Percentiles rank a stretch among this genome's conserved stretches.
These are phyloP conservation scores for Nyctereutes procyonoides DNA, from an alignment of 2,113 vertebrate species.

Conservation along the genomic window DNA sequence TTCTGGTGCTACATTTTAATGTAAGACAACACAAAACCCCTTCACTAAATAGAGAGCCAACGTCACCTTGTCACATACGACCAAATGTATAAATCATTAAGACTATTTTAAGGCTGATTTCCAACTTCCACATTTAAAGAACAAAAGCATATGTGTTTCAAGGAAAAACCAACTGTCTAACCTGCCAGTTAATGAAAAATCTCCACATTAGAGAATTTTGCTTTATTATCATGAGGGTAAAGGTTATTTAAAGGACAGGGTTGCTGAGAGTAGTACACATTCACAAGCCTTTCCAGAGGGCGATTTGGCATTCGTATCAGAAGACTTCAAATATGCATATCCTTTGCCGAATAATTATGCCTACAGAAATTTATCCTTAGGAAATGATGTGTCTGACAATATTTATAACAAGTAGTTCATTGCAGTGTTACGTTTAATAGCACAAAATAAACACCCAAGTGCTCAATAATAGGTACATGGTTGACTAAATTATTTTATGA, in stretches of 20 bases:
- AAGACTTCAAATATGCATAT: constrained; percentile 8
- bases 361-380: background rate
- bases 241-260: background rate
- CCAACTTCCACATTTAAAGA: constrained; percentile 28
- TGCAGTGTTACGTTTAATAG: constrained; percentile 23
- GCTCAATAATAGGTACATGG: background rate
- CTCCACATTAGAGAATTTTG: background rate
- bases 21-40: background rate
- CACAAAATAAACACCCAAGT: background rate
- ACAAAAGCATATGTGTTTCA: background rate
- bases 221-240: background rate
- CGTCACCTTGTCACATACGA: background rate
- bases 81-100: background rate
- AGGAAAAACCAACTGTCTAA: background rate
- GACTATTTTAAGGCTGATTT: constrained; percentile 22
- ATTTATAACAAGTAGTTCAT: background rate
- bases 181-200: background rate
- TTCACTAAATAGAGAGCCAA: background rate
- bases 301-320: background rate
- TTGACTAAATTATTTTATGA: constrained; percentile 46
- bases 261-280: background rate
- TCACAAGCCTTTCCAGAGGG: background rate
- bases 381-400: constrained; percentile 28
- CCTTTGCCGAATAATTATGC: constrained; percentile 20
- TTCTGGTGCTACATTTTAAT: constrained; percentile 21